Conservation (phyloP, 2,797 vertebrate species). For the Bovichtus variegatus region DNA sequence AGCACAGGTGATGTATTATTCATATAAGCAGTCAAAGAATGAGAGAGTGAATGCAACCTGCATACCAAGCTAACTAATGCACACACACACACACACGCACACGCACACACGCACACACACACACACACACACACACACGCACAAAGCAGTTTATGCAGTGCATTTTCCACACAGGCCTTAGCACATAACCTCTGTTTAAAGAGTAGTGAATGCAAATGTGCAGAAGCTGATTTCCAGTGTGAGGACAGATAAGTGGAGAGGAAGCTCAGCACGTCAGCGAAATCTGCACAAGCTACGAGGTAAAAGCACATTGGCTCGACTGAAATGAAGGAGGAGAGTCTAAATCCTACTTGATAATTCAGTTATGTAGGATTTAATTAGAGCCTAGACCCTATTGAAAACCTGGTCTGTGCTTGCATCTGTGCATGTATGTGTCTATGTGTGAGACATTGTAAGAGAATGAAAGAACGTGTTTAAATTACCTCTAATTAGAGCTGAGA, state of each 20-base stretch:
- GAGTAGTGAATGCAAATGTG: slow-evolving; percentile 23
- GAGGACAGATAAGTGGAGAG: slow-evolving; percentile 19
- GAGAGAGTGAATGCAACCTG: slow-evolving; percentile 37
- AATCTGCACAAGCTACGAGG: not conserved
- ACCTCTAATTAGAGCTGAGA: slow-evolving; percentile 70
- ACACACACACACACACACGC: slow-evolving; percentile 5
- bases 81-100: not conserved
- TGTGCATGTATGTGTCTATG: slow-evolving; percentile 19
- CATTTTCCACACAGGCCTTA: slow-evolving; percentile 8
- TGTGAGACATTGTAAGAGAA: slow-evolving; percentile 12
- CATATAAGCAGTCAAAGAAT: slow-evolving; percentile 48
- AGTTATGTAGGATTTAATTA: slow-evolving; percentile 47
- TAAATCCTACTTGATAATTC: slow-evolving; percentile 43
- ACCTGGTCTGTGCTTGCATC: slow-evolving; percentile 25
- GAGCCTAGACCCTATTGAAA: slow-evolving; percentile 20
- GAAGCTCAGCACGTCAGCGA: not conserved
- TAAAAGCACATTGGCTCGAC: not conserved
- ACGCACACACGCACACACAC: slow-evolving; percentile 1
- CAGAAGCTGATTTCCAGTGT: slow-evolving; percentile 10
- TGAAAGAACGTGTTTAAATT: slow-evolving; percentile 64
- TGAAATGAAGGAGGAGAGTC: slow-evolving; percentile 8
- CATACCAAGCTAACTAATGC: slow-evolving; percentile 44
- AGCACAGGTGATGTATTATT: slow-evolving; percentile 66
- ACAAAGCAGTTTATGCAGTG: not conserved
- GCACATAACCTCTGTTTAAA: slow-evolving; percentile 24